Base-by-base conservation (phyloP, 2,888 invertebrate species). In the Ypsolopha sequella region DNA sequence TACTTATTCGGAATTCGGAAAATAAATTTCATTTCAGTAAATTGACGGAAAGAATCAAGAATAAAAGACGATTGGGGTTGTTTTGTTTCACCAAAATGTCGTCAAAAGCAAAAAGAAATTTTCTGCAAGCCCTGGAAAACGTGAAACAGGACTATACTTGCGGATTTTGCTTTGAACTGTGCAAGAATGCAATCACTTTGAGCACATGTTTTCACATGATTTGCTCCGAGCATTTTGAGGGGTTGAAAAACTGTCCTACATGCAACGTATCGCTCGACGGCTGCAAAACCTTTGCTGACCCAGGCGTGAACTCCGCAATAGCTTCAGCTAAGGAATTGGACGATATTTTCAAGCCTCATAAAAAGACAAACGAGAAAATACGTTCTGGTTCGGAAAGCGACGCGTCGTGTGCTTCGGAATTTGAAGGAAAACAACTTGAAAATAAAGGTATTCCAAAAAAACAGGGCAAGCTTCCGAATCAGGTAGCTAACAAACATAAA, bases 141-240 rank as follows among this genome's bases (percentile, higher is more conserved):
- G 69, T 82, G 1, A 79, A 74, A 58, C 59, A 73, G 43, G 76
- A 76, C 54, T 76, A 75, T 34, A 73, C 61, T 0, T 87, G 87
- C 56, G 69, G 68, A 4, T 61, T 71, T 50, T 87, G 87, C 56
- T 58, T 55, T 0, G 60, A 84, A 62, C 54, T 82, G 9, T 81
- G 77, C 52, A 70, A 70, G 53, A 65, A 84, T 49, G 82, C 85
- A 0, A 72, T 80, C 4, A 76, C 76, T 7, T 56, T 87, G n/a
- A 79, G 75, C 51, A 68, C 72, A 59, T 87, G 87, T 61, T 84
- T 77, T 53, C 86, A 87, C 54, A 56, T 79, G 0, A 70, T 86
- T 54, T 87, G 87, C 56, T 63, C 65, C 0, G 67, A 68, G 48
- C 86, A 87, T 62, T 77, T 77, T 38, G 56, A 60, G 8, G 58